Base-by-base conservation (phyloP, 2,888 invertebrate genomes). In the Drosophila aldrichi region DNA sequence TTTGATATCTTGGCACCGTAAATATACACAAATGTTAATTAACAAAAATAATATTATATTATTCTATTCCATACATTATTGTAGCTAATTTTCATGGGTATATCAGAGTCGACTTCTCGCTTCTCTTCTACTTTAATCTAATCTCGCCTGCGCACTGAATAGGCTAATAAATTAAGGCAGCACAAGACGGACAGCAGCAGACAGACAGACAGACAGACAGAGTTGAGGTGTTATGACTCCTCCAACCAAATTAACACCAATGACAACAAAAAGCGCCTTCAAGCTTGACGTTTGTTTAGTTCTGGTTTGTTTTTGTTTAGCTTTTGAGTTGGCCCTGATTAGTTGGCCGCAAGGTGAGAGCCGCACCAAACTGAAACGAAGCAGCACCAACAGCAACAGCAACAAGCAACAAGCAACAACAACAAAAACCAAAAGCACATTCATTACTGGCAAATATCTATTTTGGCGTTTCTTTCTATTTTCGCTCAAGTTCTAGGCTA, bases 401-500 rank as follows among this genome's bases (percentile, higher is more conserved):
- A 43, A 63, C 32, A 22, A 22, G 20, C 20, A 22, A 22, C 20
- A n/a, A 32, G 16, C 20, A 22, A n/a, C 34, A 52, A 61, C 54
- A 22, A 40, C 40, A 43, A 60, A 22, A 48, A 10, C 32, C 16
- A 25, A 48, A 43, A 32, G 41, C 55, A 74, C 54, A 70, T 49
- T 78, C 79, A 70, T 79, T 79, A 70, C 70, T 25, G 38, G 62
- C 68, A 63, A 61, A 79, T 29, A 60, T 70, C 56, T 66, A 67
- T 70, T 77, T 74, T 54, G 70, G 69, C 36, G 29, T 70, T 57
- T 61, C n/a, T 51, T 46, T 34, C 65, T 56, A 54, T 52, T 49
- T 63, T 65, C 38, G 69, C 63, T 66, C 78, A 82, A 83, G 82
- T 86, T 86, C 84, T 82, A 62, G 84, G 82, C 75, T 78, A 62